These are phyloP conservation scores for Taenioides sp. DNA, from an alignment of 2,797 vertebrate species.

Conservation along the genomic window DNA sequence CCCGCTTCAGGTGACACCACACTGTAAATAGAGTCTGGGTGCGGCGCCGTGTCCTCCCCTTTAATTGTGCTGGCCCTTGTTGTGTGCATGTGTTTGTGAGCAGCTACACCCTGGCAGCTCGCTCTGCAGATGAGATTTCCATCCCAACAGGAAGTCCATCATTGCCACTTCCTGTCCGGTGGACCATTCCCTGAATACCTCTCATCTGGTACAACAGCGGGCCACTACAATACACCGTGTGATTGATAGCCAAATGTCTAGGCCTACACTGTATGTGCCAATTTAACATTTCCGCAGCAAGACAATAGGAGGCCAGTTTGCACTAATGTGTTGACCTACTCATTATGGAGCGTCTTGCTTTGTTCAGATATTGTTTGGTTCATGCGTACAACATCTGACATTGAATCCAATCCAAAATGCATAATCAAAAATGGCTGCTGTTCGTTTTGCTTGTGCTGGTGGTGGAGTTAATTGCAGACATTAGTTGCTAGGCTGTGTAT, in stretches of 20 bases:
- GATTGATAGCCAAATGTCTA: constrained; percentile 57
- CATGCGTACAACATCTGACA: not conserved
- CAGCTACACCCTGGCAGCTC: constrained; percentile 72
- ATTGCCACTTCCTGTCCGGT: constrained; percentile 89
- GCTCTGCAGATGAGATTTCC: constrained; percentile 86
- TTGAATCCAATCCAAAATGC: not conserved
- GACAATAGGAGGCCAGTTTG: constrained; percentile 52
- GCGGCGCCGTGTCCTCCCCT: constrained; percentile 53
- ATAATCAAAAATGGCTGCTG: constrained; percentile 1
- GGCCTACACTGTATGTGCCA: constrained; percentile 46
- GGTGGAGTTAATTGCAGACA: not conserved
- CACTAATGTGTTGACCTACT: constrained; percentile 31
- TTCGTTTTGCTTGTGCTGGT: constrained; percentile 1
- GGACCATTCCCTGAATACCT: constrained; percentile 43
- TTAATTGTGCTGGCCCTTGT: constrained; percentile 35
- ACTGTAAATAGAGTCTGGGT: constrained; percentile 73
- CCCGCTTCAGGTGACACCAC: constrained; percentile 74
- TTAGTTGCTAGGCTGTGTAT: not conserved
- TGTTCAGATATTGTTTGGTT: constrained; percentile 8
- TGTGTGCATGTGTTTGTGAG: constrained; percentile 37
- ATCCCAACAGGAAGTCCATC: constrained; percentile 88
- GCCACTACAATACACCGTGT: constrained; percentile 15
- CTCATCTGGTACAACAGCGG: constrained; percentile 21
- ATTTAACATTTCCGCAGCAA: constrained; percentile 48
- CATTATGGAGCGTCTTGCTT: constrained; percentile 39